Evolutionary conservation across 2,797 vertebrate species (phyloP), one percentile per base, ranked within the genome.

Genomic region (Acropternis orthonyx): DNA sequence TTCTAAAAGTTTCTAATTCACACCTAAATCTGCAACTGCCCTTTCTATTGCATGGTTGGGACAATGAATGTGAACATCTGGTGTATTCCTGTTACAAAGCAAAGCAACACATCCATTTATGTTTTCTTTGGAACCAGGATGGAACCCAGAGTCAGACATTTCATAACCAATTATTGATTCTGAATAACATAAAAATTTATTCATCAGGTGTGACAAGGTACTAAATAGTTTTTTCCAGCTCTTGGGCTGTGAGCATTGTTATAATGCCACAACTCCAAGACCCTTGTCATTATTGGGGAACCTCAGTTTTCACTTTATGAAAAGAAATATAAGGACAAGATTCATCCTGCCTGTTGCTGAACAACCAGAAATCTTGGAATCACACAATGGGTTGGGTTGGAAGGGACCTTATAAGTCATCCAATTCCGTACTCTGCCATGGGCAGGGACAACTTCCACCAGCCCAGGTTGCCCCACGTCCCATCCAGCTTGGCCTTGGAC

Each of bases 401-500:
- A 68, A 82, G 36, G 10, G 23, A 21, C 22, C 32, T 48, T 43
- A 7, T 23, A n/a, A 6, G 7, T 4, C 48, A 55, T 23, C 14
- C 22, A 36, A 34, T 62, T 6, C 34, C 39, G 43, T 28, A 3
- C 6, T 8, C 3, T 54, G 23, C 23, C n/a, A 27, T 4, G 30
- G 6, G 4, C 39, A 59, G 17, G 27, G n/a, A 52, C n/a, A 52
- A 6, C 24, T 73, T 13, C 30, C 21, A 41, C 14, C 5, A 0
- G 0, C 1, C 34, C 54, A 41, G 34, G 7, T 0, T 23, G 30
- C 4, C 74, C 34, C 61, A 74, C 74, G 12, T 4, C 7, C 10
- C 0, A 0, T 54, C 30, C 62, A 67, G 0, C 6, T 26, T 41
- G 68, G 8, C 30, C 39, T 41, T 67, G 54, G 8, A 2, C 46